Percentiles rank a stretch among this genome's conserved stretches.
These are phyloP conservation scores for Dryadula phaetusa DNA, from an alignment of 2,888 invertebrate genomes.

Conservation along the genomic window DNA sequence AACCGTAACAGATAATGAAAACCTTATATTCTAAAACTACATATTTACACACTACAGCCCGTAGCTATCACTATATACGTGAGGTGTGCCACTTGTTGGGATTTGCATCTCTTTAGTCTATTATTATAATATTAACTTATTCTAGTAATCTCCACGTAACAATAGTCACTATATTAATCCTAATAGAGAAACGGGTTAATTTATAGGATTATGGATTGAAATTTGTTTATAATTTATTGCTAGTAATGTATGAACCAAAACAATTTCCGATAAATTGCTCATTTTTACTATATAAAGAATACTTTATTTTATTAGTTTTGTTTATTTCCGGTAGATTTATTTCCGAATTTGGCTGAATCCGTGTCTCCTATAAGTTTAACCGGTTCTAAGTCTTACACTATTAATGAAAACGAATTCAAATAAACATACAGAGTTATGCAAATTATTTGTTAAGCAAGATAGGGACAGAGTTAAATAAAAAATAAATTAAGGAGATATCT, in stretches of 20 bases:
- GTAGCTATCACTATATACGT: constrained; percentile 3
- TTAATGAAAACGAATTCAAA: not conserved
- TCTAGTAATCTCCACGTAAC: no score
- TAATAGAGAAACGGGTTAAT: not conserved
- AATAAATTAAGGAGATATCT: constrained; percentile 15
- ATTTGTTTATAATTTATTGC: not conserved
- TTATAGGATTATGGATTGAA: not conserved
- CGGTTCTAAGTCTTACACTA: not conserved
- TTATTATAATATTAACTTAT: not conserved
- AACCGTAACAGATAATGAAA: not conserved
- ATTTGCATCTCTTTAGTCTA: not conserved
- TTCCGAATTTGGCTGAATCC: no score
- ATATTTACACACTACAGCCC: constrained; percentile 21
- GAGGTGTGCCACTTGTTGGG: not conserved
- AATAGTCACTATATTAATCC: constrained; percentile 1
- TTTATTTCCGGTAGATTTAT: no score
- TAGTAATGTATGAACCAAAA: no score
- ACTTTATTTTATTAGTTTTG: not conserved
- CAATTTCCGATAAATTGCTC: not conserved
- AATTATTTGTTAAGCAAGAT: not conserved
- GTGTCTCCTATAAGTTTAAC: not conserved
- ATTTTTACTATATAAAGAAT: no score
- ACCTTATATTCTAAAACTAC: not conserved
- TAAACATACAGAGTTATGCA: not conserved
- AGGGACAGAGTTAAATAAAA: not conserved